Evolutionary conservation across 2,113 vertebrate species (phyloP).

Genomic region (Notothenia coriiceps): DNA sequence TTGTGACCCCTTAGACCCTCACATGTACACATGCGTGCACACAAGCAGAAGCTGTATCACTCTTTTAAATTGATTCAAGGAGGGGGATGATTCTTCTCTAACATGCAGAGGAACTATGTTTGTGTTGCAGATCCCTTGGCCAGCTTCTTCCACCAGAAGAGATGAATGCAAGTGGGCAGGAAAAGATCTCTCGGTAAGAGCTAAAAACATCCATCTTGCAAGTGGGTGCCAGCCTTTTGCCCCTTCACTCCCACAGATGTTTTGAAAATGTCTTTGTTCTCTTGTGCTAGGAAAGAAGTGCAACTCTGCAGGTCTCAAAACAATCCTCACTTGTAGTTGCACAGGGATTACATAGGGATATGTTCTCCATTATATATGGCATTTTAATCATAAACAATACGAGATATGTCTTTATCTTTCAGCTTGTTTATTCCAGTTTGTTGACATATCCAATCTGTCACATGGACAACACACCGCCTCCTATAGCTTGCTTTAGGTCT

Average conservation of each 20-base stretch:
- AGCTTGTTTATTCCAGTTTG: constrained; percentile 27
- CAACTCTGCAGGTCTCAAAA: constrained; percentile 21
- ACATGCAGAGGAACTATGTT: constrained; percentile 50
- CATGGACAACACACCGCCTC: constrained; percentile 15
- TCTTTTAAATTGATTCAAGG: constrained; percentile 24
- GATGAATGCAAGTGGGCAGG: constrained; percentile 99
- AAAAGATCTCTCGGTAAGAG: constrained; percentile 94
- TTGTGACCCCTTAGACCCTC: constrained; percentile 65
- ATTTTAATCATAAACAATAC: constrained; percentile 25
- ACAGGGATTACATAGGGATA: neutral
- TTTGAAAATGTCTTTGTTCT: constrained; percentile 44
- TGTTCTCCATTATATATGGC: neutral
- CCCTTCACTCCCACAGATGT: constrained; percentile 39
- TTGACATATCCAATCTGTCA: constrained; percentile 45
- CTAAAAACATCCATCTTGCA: constrained; percentile 41
- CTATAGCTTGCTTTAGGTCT: constrained; percentile 6
- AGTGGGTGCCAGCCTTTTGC: constrained; percentile 36
- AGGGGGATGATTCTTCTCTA: constrained; percentile 23
- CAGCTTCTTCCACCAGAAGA: constrained; percentile 90
- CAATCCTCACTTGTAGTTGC: neutral
- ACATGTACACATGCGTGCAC: constrained; percentile 42
- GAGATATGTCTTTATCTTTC: constrained; percentile 5
- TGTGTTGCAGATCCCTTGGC: constrained; percentile 91
- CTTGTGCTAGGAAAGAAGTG: constrained; percentile 4
- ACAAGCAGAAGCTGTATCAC: constrained; percentile 24